phyloP scores from a whole-genome alignment of 2,113 vertebrate genomes.

The Forbesichthys agassizii region DNA sequence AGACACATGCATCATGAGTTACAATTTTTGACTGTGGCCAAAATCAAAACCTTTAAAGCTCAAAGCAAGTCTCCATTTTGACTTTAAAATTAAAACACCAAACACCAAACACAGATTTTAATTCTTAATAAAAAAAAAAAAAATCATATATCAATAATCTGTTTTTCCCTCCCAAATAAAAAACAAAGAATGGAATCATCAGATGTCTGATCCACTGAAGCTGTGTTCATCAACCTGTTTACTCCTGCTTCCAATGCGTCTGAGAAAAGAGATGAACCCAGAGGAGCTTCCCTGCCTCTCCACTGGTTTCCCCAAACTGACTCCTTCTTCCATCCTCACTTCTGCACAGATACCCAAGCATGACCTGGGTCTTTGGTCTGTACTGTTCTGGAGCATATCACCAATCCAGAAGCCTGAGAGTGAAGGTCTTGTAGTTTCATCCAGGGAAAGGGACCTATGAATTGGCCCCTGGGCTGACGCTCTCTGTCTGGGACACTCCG shows the following conservation, averaged over 20 bases:
- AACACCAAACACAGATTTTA: constrained; percentile 30
- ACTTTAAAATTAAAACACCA: constrained; percentile 43
- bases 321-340: neutral
- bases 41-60: constrained; percentile 29
- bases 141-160: neutral
- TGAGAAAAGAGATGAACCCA: constrained; percentile 72
- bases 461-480: constrained; percentile 6
- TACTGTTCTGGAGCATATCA: constrained; percentile 59
- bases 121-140: constrained; percentile 18
- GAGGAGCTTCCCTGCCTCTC: constrained; percentile 50
- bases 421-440: constrained; percentile 33
- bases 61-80: constrained; percentile 71
- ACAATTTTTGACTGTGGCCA: constrained; percentile 38
- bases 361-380: constrained; percentile 30
- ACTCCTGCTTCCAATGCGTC: constrained; percentile 66
- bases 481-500: constrained; percentile 35
- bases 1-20: neutral
- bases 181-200: constrained; percentile 9
- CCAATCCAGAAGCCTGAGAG: constrained; percentile 49
- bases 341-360: constrained; percentile 46
- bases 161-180: neutral
- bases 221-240: constrained; percentile 39
- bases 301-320: neutral
- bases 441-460: constrained; percentile 54
- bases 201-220: constrained; percentile 18